These are phyloP conservation scores for Bujurquina vittata DNA, from an alignment of 2,113 vertebrate genomes.

Conservation along the genomic window DNA sequence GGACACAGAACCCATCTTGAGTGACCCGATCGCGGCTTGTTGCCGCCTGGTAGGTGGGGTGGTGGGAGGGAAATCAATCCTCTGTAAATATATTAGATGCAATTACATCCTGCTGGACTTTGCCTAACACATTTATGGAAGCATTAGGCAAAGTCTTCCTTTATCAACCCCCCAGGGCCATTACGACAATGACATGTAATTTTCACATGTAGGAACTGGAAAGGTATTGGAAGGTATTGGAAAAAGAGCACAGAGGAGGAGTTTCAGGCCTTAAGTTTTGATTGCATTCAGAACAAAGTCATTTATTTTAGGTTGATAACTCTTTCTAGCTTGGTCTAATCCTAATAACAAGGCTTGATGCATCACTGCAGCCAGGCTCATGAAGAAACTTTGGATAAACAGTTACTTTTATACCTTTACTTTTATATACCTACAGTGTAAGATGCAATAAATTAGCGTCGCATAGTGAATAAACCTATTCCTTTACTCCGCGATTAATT, in stretches of 20 bases:
- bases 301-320: conserved; percentile 45
- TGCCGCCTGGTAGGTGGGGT: conserved; percentile 53
- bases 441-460: conserved; percentile 1
- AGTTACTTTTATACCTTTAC: neutral
- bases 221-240: conserved; percentile 58
- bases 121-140: conserved; percentile 75
- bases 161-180: conserved; percentile 66
- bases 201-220: conserved; percentile 57
- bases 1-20: conserved; percentile 40
- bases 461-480: conserved; percentile 16
- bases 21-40: conserved; percentile 64
- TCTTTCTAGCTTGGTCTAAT: neutral
- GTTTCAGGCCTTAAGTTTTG: conserved; percentile 26
- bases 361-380: conserved; percentile 7
- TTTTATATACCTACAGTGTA: neutral
- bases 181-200: conserved; percentile 65
- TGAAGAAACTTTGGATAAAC: conserved; percentile 12
- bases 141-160: conserved; percentile 78
- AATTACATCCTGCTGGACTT: conserved; percentile 78
- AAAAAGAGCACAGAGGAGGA: conserved; percentile 26
- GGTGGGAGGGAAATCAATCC: conserved; percentile 71
- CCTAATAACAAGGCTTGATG: conserved; percentile 3
- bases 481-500: conserved; percentile 47
- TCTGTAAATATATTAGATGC: conserved; percentile 79
- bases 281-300: conserved; percentile 46